Base-by-base conservation (phyloP, 2,888 invertebrate genomes). In the Stenichneumon culpator region DNA sequence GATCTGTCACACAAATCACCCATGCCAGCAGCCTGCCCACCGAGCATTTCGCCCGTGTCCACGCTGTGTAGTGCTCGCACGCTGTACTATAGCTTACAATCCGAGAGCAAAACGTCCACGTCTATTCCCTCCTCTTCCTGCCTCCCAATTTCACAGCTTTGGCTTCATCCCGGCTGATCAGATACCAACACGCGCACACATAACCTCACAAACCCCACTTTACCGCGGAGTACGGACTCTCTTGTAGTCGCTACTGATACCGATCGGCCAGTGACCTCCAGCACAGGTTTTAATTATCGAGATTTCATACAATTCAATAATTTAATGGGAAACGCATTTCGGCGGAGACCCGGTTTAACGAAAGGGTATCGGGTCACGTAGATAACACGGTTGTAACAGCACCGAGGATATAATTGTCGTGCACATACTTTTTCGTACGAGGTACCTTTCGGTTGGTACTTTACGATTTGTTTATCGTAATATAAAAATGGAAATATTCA, bases 1-100 rank as follows among this genome's bases (percentile, higher is more conserved):
- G 92, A 92, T 92, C 91, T 91, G 92, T 91, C 92, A 89, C 92
- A 92, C 92, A 92, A 93, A 92, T 93, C 92, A 92, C 89, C 87
- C 88, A 77, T 73, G 86, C 86, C 85, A 86, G 84, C 72, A 79
- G 84, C 88, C 89, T 83, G 84, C 81, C 83, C 88, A 84, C 78
- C 73, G 73, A 63, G 72, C 84, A 77, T 82, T 47, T 47, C 81
- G 80, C 81, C 74, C 75, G 52, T 85, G 74, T 82, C 69, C 67
- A 54, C 57, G 65, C 44, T 25, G 63, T 50, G 75, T 47, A 25
- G 32, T 60, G 22, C 54, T n/a, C 47, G 75, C 44, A 68, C 57
- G 60, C n/a, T 39, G 22, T n/a, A 16, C 39, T 75, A 72, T 52
- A 67, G 44, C 44, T 47, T 65, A 50, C 67, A n/a, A 82, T 78